A percentile compares a stretch with the other conserved stretches of the same genome.
These are phyloP conservation scores for Adineta ricciae DNA, from an alignment of 2,888 invertebrate genomes.

Conservation along the genomic window DNA sequence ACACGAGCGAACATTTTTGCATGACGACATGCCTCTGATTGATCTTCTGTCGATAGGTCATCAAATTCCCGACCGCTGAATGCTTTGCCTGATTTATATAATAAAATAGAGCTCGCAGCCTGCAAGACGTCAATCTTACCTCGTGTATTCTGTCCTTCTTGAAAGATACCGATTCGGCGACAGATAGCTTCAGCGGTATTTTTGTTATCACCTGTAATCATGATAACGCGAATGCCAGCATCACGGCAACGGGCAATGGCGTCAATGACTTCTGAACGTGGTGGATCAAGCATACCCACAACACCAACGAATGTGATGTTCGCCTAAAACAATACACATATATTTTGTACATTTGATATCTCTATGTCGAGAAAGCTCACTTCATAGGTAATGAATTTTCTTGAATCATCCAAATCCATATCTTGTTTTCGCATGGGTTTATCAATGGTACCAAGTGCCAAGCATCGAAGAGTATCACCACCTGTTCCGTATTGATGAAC, in stretches of 20 bases:
- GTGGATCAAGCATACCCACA: constrained; percentile 99
- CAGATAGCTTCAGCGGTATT: constrained; percentile 99
- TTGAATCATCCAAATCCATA: constrained; percentile 91
- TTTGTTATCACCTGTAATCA: constrained; percentile 99
- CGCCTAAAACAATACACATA: neutral
- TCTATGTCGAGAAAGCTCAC: constrained; percentile 49
- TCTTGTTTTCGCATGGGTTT: constrained; percentile 85
- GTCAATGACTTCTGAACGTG: constrained; percentile 76
- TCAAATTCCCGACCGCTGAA: constrained; percentile 99
- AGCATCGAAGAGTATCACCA: constrained; percentile 58
- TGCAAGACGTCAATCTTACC: constrained; percentile 50
- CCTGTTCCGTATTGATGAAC: constrained; percentile 88
- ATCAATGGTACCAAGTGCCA: constrained; percentile 88
- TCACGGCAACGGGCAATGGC: constrained; percentile 89
- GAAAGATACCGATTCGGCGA: constrained; percentile 92
- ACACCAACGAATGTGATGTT: constrained; percentile 96
- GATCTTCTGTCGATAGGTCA: constrained; percentile 84
- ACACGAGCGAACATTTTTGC: constrained; percentile 88
- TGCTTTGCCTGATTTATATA: constrained; percentile 52
- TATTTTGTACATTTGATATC: no score
- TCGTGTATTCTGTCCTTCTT: constrained; percentile 85
- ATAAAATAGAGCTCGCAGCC: no score
- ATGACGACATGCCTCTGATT: constrained; percentile 73
- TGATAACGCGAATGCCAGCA: constrained; percentile 98
- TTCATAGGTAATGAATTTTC: constrained; percentile 93